Base-by-base conservation (phyloP, 2,113 vertebrate genomes). In the Siphamia tubifer region DNA sequence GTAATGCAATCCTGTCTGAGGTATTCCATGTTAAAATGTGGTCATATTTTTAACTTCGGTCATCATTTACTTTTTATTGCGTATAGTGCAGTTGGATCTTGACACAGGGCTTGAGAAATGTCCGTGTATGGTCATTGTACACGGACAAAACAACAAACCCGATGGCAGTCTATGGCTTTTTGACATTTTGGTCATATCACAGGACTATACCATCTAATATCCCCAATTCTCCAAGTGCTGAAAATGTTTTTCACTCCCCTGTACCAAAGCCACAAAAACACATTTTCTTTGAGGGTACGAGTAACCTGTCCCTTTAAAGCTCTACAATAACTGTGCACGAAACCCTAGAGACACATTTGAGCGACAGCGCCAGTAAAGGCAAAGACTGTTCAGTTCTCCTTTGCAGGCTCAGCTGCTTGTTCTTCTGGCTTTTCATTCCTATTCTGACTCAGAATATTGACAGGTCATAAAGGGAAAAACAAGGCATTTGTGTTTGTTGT, bases 311-410 rank as follows among this genome's bases (percentile, higher is more conserved):
- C 49, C 57, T 71, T 79, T 71, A 56, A 74, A 81, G 79, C 65
- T 54, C 71, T 62, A 56, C 76, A 86, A 83, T 87, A 79, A 84
- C 57, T 28, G 53, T 11, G 2, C 38, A 2, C n/a, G 51, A 68
- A 84, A 63, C 83, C 83, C 85, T 6, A 57, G 81, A 77, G 85
- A 82, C 56, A 4, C 4, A 35, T 52, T 61, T 83, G 81, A 84
- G 74, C 27, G 82, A 82, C 68, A 57, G 79, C 47, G 13, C 24
- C 66, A 19, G 56, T 74, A 67, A 81, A 77, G 35, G 64, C 30
- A 70, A 54, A 31, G 58, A 66, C 57, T 55, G 71, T 48, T 63
- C 23, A 52, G 54, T 66, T 73, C 24, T 73, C 47, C 45, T 72
- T 76, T 68, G 70, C 76, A 56, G 58, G 38, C 70, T 84, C 82